Base-by-base conservation (phyloP, 2,797 vertebrate genomes). In the Coccyzus lansbergi region DNA sequence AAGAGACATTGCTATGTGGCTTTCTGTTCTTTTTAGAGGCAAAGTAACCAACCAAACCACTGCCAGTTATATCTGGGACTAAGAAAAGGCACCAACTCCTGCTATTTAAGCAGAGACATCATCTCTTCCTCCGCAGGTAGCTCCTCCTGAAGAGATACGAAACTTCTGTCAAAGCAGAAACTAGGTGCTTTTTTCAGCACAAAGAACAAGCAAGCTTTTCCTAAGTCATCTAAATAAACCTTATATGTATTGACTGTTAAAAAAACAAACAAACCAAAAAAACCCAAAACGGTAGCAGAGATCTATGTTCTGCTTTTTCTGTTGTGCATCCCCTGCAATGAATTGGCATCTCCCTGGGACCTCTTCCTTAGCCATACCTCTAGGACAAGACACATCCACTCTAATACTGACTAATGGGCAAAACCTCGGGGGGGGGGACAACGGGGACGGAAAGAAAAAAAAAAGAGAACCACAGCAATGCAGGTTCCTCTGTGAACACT, bases 111-210 rank as follows among this genome's bases (percentile, higher is more conserved):
- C 29, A 67, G 15, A 12, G 29, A 51, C 13, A 33, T 69, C 8
- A 20, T 29, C 38, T 56, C n/a, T 10, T 77, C 46, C 21, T 52
- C 49, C n/a, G 12, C n/a, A 52, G 33, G 8, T 8, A 59, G 17
- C 11, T 59, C n/a, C 21, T 38, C 63, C 33, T 70, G 46, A 42
- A 70, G 20, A 74, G 24, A 42, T 8, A 51, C 0, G 2, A 55
- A 84, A 59, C 7, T 58, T 36, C 34, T n/a, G 26, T 34, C 38
- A 36, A 63, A 86, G 20, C 25, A 83, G 29, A 71, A 29, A 51
- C 15, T n/a, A n/a, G 10, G 9, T 9, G 3, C 0, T 11, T 0
- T 12, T 72, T 62, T 21, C 10, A 70, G 25, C 2, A 5, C 34
- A 53, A 89, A 74, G 52, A 29, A 36, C 18, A 42, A 56, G 59